Evolutionary conservation across 2,797 vertebrate species (phyloP), one percentile per base, ranked within the genome.

Genomic region (Mus minutoides): DNA sequence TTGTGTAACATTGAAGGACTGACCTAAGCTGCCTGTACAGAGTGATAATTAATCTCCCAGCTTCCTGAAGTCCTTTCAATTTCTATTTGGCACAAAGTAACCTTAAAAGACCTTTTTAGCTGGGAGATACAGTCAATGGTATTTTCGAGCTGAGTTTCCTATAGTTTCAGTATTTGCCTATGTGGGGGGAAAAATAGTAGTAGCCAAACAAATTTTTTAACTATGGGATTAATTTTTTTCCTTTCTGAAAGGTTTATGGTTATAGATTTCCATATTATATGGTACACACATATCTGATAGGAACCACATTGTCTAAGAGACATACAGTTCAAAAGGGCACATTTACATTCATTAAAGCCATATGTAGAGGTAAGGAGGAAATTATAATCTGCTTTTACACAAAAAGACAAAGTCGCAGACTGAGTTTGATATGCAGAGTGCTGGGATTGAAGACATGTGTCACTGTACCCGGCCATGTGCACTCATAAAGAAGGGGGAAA

Each of bases 131-230:
- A 77, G 37, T 77, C 91, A 91, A 11, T 76, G 37, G 75, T 96
- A 56, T 89, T 94, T 95, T 75, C 84, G 85, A 96, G 37, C 52
- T 77, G 17, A 43, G n/a, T 87, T 93, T 95, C 69, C 40, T 96
- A 31, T 71, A 52, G 87, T 88, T 96, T 91, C n/a, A 92, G 12
- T 76, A 76, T 94, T 92, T 95, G 40, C 78, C 83, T 92, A 80
- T 6, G 5, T 90, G 62, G 79, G 14, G 93, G 82, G 85, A 94
- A 95, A 88, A 88, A 78, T 86, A 60, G 0, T 85, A 31, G 56
- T 49, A 60, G 43, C 56, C 29, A 91, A 43, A 56, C 89, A 86
- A 92, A 67, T 82, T 80, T 80, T 75, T 76, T 75, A 97, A 92
- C 85, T 84, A 71, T 52, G 79, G 92, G 52, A 62, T 67, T 37